Evolutionary conservation across 2,113 vertebrate species (phyloP), one percentile per base, ranked within the genome.

Genomic region (Onychostruthus taczanowskii): DNA sequence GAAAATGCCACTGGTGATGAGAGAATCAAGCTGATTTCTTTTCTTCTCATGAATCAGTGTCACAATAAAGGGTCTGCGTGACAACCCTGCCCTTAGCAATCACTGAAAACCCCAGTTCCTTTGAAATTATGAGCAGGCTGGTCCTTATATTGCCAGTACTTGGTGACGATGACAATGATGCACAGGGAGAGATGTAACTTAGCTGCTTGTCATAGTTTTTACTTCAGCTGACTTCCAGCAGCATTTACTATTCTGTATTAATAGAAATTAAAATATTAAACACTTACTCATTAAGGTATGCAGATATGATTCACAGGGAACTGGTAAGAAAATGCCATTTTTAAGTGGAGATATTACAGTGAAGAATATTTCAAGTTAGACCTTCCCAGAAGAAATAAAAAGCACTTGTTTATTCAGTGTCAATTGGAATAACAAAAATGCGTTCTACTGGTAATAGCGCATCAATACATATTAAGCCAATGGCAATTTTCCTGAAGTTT

Each of bases 221-320:
- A 76, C 70, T 94, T 92, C 86, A 72, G n/a, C 79, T 84, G 61
- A 81, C 93, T 96, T 81, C 37, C 69, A 90, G 69, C 35, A 93
- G 79, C 86, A 94, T 78, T 94, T 84, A 53, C 49, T 93, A 87
- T 95, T 94, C 89, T 62, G 73, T 78, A 90, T 92, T 96, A 94
- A 94, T 85, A 94, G 90, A 96, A 94, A 90, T 94, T 89, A 95
- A 95, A 96, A 96, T 93, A 96, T 92, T 95, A 92, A 96, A 92
- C 88, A 93, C 83, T 91, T 94, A 87, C 41, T 78, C 83, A 95
- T 94, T 96, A 95, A 95, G 92, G 85, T 92, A 87, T 92, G 83
- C 58, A 92, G 90, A 56, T 87, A 68, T 68, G 80, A 87, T 59
- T 95, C 94, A 88, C 75, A 49, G 61, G 20, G 53, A 94, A 66